Conservation (phyloP, 53 echinoderm and acorn worm genomes). For the Hippasteria phrygiana region DNA sequence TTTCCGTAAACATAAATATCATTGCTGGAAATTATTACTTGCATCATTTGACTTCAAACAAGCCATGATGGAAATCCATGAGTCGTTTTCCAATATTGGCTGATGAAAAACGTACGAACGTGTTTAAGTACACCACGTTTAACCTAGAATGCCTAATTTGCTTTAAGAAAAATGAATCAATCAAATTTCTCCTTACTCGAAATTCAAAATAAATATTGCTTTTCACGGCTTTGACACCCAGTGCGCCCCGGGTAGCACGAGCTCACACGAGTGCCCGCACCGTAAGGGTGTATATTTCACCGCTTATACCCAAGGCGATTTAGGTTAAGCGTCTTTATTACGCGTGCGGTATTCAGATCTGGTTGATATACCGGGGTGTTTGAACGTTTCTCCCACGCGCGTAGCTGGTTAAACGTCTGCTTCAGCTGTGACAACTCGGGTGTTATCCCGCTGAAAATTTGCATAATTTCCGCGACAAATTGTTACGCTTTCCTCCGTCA, state of each 20-base stretch:
- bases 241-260: neutral
- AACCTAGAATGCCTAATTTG: neutral
- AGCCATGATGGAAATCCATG: too few relatives aligned
- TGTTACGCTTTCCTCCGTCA: neutral
- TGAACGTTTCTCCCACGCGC: neutral
- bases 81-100: too few relatives aligned
- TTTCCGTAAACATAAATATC: too few relatives aligned
- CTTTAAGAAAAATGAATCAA: neutral
- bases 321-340: neutral
- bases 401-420: conserved; percentile 15
- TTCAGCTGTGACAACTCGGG: conserved; percentile 23
- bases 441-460: conserved; percentile 27
- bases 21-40: too few relatives aligned
- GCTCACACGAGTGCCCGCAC: neutral
- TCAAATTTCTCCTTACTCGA: neutral
- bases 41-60: too few relatives aligned
- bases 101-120: too few relatives aligned
- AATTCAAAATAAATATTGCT: conserved; percentile 52
- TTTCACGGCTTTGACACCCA: neutral
- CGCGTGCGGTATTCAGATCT: neutral
- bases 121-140: neutral
- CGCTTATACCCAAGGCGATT: neutral
- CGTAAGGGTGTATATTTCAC: neutral
- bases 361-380: neutral
- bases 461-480: conserved; percentile 19